A percentile compares a stretch with the other conserved stretches of the same genome.
Evolutionary conservation across 1,140 invertebrate genomes (phyloP).

Genomic region (Aradophagus sp.): DNA sequence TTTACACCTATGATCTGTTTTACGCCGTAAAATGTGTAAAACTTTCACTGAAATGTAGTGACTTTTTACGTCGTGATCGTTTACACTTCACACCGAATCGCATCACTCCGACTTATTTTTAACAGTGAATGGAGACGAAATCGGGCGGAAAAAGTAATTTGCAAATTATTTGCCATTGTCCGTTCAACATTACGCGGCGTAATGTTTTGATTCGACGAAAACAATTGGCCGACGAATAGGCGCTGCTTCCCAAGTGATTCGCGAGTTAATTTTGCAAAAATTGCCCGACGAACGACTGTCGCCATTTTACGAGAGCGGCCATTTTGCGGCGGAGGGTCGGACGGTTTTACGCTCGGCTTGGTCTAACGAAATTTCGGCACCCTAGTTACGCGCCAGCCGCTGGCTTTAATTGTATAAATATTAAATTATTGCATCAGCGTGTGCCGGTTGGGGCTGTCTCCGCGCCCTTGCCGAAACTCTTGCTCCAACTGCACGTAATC

Average conservation of each 20-base stretch:
- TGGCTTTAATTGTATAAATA: conserved; percentile 72
- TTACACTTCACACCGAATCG: too few species aligned
- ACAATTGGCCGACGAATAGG: too few species aligned
- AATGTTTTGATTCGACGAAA: too few species aligned
- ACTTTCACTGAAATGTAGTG: too few species aligned
- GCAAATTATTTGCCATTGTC: too few species aligned
- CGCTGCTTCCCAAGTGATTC: background rate
- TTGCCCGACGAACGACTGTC: conserved; percentile 48
- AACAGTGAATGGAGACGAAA: too few species aligned
- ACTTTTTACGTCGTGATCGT: too few species aligned
- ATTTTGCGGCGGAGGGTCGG: conserved; percentile 60
- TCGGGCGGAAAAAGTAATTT: too few species aligned
- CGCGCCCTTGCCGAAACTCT: conserved; percentile 36
- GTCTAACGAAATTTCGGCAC: conserved; percentile 66
- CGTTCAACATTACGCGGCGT: too few species aligned
- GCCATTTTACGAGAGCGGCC: conserved; percentile 64
- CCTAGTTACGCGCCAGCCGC: conserved; percentile 57
- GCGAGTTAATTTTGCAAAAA: conserved; percentile 62
- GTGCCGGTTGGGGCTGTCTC: conserved; percentile 42
- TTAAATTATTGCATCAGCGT: conserved; percentile 66
- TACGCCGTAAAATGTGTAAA: too few species aligned
- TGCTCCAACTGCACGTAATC: conserved; percentile 36
- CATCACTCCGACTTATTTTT: too few species aligned
- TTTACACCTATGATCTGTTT: too few species aligned
- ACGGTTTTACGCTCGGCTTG: conserved; percentile 69